Evolutionary conservation across 2,888 invertebrate species (phyloP).

Genomic region (Cantharis lateralis): DNA sequence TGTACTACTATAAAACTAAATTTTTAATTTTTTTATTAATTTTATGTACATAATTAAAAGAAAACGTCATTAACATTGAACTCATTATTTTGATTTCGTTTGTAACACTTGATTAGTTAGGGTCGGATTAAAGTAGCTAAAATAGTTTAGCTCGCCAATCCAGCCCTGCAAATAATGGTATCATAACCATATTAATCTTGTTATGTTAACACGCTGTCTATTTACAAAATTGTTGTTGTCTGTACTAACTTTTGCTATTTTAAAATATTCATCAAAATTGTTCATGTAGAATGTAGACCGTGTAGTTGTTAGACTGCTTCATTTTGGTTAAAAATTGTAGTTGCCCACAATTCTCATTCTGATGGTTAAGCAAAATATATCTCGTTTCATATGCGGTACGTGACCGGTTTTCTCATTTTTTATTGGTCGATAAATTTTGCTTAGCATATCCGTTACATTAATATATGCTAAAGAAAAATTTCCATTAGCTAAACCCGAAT

Average conservation of each 20-base stretch:
- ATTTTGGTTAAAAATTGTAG: neutral
- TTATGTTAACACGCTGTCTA: neutral
- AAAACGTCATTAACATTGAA: neutral
- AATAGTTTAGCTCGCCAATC: neutral
- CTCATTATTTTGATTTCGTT: neutral
- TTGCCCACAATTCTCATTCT: neutral
- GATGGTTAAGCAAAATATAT: neutral
- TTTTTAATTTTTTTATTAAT: neutral
- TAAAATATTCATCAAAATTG: neutral
- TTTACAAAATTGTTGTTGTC: neutral
- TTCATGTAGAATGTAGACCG: neutral
- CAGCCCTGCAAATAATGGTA: neutral
- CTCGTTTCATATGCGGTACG: neutral
- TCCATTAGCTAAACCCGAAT: slow-evolving; percentile 83
- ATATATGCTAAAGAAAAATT: neutral
- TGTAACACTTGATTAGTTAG: neutral
- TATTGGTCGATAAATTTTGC: neutral
- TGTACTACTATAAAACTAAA: neutral
- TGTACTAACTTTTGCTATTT: neutral
- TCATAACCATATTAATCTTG: neutral
- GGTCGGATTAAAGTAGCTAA: neutral
- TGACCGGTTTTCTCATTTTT: neutral
- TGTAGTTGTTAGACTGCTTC: neutral
- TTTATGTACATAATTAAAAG: neutral
- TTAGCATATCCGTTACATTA: neutral